Conservation (phyloP, 2,113 vertebrate genomes). For the Grus americana region DNA sequence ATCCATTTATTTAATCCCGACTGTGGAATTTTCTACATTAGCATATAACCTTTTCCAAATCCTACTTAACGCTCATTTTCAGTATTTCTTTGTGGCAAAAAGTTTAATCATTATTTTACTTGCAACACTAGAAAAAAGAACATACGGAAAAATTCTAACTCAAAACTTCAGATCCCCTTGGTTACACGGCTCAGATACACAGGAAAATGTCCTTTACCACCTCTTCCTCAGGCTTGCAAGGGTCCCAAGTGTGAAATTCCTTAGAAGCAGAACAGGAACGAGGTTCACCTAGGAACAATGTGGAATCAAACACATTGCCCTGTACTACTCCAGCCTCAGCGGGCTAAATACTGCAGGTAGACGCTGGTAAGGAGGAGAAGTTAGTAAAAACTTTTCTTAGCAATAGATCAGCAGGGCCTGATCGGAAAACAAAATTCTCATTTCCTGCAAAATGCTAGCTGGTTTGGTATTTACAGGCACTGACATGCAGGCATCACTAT, state of each 20-base stretch:
- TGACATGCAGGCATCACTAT: not conserved
- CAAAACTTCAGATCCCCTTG: not conserved
- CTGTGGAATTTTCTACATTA: not conserved
- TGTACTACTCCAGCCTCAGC: not conserved
- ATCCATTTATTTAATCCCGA: not conserved
- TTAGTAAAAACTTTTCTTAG: not conserved
- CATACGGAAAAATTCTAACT: not conserved
- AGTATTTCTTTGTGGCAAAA: not conserved
- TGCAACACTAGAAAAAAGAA: not conserved
- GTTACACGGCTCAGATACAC: not conserved
- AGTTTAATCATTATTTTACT: not conserved
- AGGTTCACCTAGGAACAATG: not conserved
- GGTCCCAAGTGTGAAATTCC: not conserved
- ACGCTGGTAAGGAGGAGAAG: not conserved
- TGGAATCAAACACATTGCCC: not conserved
- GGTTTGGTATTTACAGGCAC: not conserved
- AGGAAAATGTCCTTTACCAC: not conserved
- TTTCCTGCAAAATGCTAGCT: not conserved
- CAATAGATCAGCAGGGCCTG: not conserved
- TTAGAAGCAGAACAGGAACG: not conserved
- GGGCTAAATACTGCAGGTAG: rapidly evolving
- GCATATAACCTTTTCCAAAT: not conserved
- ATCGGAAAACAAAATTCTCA: not conserved
- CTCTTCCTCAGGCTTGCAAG: not conserved
- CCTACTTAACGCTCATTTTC: not conserved